A percentile compares a stretch with the other conserved stretches of the same genome.
These are phyloP conservation scores for Eidolon helvum DNA, from an alignment of 2,113 vertebrate species.

Conservation along the genomic window DNA sequence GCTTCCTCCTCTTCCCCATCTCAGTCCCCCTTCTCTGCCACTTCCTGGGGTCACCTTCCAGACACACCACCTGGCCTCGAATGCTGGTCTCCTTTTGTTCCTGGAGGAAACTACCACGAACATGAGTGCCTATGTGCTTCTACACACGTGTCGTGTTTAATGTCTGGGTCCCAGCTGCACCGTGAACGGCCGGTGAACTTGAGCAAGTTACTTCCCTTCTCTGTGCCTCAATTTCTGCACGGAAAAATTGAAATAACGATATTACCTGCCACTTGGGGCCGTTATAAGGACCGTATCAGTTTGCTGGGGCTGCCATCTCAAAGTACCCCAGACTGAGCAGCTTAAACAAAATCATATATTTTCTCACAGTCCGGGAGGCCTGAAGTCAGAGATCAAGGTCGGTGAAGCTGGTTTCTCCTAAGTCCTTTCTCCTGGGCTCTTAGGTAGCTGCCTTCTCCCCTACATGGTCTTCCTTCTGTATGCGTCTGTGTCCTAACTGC, in stretches of 20 bases:
- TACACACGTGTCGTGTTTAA: background rate
- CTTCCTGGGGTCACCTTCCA: background rate
- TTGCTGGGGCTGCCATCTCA: background rate
- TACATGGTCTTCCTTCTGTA: background rate
- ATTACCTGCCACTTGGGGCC: background rate
- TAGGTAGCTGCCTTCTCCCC: background rate
- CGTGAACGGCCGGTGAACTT: background rate
- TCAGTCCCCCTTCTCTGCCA: rapidly evolving
- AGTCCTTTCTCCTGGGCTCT: background rate
- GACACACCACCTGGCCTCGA: background rate
- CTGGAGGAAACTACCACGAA: background rate
- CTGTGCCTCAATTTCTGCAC: background rate
- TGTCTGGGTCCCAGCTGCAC: background rate
- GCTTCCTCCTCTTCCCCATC: background rate
- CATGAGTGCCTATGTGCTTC: background rate
- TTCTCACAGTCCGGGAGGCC: background rate
- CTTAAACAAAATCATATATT: background rate
- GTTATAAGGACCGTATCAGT: background rate
- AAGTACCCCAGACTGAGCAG: background rate
- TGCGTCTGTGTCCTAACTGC: background rate
- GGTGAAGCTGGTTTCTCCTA: background rate
- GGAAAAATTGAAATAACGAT: no score
- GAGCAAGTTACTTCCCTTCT: background rate
- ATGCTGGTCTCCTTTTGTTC: no score
- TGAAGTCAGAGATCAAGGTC: background rate